These are phyloP conservation scores for Uropsilus gracilis DNA, from an alignment of 2,113 vertebrate species.

Conservation along the genomic window DNA sequence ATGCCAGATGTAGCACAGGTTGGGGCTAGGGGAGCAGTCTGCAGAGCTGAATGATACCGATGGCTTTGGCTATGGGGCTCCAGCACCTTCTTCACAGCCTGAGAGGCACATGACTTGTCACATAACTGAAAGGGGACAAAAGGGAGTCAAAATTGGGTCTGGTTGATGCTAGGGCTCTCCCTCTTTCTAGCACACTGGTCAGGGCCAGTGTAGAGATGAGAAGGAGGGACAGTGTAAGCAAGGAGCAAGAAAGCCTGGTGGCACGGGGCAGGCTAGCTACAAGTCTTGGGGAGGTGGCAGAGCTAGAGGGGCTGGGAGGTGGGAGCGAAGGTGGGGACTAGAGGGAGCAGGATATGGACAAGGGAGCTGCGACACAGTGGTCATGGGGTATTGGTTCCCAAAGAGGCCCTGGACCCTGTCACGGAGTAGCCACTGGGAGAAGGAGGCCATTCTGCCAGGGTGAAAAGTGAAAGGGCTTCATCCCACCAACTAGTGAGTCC, in stretches of 20 bases:
- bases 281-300: background rate
- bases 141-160: background rate
- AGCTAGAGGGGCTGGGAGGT: background rate
- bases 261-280: background rate
- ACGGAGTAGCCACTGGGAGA: background rate
- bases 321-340: accelerated
- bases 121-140: background rate
- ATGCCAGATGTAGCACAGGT: accelerated
- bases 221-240: background rate
- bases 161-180: background rate
- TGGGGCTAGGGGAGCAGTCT: background rate
- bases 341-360: background rate
- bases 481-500: slow-evolving; percentile 27
- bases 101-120: background rate
- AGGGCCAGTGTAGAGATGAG: background rate
- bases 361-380: accelerated
- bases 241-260: background rate
- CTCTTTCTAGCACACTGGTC: background rate
- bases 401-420: background rate
- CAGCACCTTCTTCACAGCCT: background rate
- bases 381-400: background rate
- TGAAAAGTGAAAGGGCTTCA: background rate
- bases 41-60: accelerated
- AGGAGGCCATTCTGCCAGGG: background rate
- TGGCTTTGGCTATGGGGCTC: background rate